Base-by-base conservation (phyloP, 1,140 invertebrate species). In the Himalopsyche phryganea region DNA sequence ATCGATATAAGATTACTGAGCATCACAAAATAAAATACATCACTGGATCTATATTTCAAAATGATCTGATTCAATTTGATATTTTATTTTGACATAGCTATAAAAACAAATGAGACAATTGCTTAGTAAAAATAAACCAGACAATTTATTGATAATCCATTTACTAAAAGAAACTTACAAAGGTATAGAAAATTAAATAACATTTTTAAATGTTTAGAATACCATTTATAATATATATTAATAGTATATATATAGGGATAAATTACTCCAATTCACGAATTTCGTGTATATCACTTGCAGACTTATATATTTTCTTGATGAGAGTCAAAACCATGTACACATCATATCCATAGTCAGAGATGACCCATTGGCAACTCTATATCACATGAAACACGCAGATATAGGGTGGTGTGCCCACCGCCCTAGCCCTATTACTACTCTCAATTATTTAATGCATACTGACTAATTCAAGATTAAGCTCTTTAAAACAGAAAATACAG, bases 151-250 rank as follows among this genome's bases (percentile, higher is more conserved):
- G 13, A 45, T 45, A 51, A 51, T 51, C n/a, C 32, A 48, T 38
- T 55, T 55, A 35, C 42, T 58, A 53, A 53, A 53, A 20, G 38
- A 58, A 50, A 58, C 36, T 50, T 60, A 60, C 51, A 42, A 36
- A 55, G 50, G 57, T 33, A 59, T 54, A 50, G 50, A 60, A 54
- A 60, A 60, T 50, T 54, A 60, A 59, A 55, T 60, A 52, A 52
- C 44, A 52, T 50, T 48, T 36, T 38, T 50, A 11, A 55, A 47
- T 58, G 56, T 60, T 54, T 53, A 44, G 50, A 44, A 60, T 53
- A 54, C 46, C 54, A 50, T 62, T 57, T 40, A 58, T 54, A 48
- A 58, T 55, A 58, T 62, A 48, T 33, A 28, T 48, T n/a, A 13
- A 40, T 40, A 40, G 15, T 40, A 40, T 40, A 14, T 42, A 42